Conservation (phyloP, 2,888 invertebrate genomes). For the Scaptomyza tumidula region DNA sequence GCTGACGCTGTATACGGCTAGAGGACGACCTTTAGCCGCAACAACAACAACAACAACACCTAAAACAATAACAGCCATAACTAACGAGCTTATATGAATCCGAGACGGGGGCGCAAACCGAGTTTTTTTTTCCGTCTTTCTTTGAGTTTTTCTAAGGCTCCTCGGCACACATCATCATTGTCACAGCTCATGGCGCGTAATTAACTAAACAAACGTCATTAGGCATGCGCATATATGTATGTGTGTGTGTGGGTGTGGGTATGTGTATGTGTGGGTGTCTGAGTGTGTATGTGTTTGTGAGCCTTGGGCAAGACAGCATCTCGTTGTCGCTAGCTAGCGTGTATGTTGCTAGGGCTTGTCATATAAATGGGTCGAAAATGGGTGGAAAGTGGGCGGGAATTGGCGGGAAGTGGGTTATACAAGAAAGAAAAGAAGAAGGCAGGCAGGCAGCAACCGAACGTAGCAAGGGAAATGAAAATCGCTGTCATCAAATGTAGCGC, state of each 20-base stretch:
- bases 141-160: slow-evolving; percentile 50
- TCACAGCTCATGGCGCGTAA: slow-evolving; percentile 80
- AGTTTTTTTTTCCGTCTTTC: slow-evolving; percentile 30
- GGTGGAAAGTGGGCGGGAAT: background rate
- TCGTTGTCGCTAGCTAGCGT: slow-evolving; percentile 5
- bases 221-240: slow-evolving; percentile 67
- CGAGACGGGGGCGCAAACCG: slow-evolving; percentile 22
- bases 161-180: slow-evolving; percentile 66
- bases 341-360: slow-evolving; percentile 39
- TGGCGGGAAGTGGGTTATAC: background rate
- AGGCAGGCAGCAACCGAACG: slow-evolving; percentile 41
- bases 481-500: slow-evolving; percentile 80
- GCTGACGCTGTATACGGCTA: slow-evolving; percentile 8
- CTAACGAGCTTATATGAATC: slow-evolving; percentile 70
- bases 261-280: slow-evolving; percentile 10
- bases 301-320: slow-evolving; percentile 52
- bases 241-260: slow-evolving; percentile 5
- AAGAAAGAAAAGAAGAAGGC: background rate
- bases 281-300: slow-evolving; percentile 8
- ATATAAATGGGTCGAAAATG: slow-evolving; percentile 28
- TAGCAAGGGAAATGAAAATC: slow-evolving; percentile 75
- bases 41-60: slow-evolving; percentile 14
- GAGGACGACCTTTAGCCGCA: slow-evolving; percentile 69
- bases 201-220: slow-evolving; percentile 83
- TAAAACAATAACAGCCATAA: slow-evolving; percentile 48